These are phyloP conservation scores for Nephrotoma flavescens DNA, from an alignment of 2,888 invertebrate genomes.

Conservation along the genomic window DNA sequence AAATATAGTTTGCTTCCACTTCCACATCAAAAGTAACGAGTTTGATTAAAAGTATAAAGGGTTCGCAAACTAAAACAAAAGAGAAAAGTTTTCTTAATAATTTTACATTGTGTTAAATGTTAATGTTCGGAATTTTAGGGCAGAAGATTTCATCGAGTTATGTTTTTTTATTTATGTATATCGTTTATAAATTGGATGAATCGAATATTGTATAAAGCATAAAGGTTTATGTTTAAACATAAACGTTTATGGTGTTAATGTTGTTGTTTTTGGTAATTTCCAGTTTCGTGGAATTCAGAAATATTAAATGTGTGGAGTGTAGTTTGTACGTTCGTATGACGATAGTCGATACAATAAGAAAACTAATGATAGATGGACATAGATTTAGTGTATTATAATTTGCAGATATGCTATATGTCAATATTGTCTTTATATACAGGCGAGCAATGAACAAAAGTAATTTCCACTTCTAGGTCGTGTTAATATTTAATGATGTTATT, in stretches of 20 bases:
- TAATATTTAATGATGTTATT: not conserved
- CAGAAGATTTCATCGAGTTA: not conserved
- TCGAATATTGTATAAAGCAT: not conserved
- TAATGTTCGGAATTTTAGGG: not conserved
- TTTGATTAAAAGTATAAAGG: not conserved
- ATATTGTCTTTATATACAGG: too few species aligned
- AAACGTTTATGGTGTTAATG: not conserved
- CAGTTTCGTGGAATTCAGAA: not conserved
- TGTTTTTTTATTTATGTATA: not conserved
- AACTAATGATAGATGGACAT: too few species aligned
- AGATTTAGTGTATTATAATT: too few species aligned
- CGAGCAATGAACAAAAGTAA: not conserved
- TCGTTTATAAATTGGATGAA: not conserved
- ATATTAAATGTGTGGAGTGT: not conserved
- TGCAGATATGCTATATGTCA: too few species aligned
- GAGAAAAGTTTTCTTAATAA: not conserved
- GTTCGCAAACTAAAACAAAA: not conserved
- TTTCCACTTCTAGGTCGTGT: not conserved
- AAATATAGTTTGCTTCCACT: too few species aligned
- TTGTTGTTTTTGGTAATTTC: not conserved
- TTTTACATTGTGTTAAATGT: not conserved
- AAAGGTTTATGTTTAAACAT: not conserved
- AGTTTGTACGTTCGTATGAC: not conserved
- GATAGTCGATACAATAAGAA: too few species aligned
- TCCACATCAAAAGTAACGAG: too few species aligned